Conservation (phyloP, 2,888 invertebrate genomes). For the Apodemia duryi region DNA sequence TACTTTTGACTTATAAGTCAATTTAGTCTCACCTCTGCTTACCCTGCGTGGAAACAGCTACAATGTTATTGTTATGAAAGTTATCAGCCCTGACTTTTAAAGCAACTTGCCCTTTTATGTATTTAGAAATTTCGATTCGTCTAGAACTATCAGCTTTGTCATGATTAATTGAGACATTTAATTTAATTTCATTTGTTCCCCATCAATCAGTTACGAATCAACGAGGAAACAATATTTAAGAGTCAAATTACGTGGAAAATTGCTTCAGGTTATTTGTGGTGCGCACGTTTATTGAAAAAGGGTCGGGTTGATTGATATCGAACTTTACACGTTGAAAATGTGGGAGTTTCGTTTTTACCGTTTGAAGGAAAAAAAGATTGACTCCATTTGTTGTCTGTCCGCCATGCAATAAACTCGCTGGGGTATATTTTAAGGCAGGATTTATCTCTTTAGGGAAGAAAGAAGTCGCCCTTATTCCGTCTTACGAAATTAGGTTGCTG, state of each 20-base stretch:
- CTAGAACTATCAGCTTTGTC: too few relatives aligned
- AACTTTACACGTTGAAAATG: conserved; percentile 74
- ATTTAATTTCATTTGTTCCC: neutral
- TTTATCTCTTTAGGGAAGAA: conserved; percentile 60
- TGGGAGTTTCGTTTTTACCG: conserved; percentile 66
- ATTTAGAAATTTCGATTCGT: too few relatives aligned
- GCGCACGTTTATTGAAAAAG: conserved; percentile 69
- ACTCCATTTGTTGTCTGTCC: conserved; percentile 76
- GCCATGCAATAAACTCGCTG: conserved; percentile 69
- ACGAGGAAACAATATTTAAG: conserved; percentile 51
- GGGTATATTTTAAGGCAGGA: conserved; percentile 66
- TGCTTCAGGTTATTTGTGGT: conserved; percentile 58
- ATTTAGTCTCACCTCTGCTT: too few relatives aligned
- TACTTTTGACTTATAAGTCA: too few relatives aligned
- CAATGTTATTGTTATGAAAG: too few relatives aligned
- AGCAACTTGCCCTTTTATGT: too few relatives aligned
- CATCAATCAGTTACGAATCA: conserved; percentile 26
- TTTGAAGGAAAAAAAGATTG: conserved; percentile 71
- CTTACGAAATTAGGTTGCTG: conserved; percentile 49
- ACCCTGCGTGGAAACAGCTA: too few relatives aligned
- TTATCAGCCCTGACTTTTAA: too few relatives aligned
- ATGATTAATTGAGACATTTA: too few relatives aligned
- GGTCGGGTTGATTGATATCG: conserved; percentile 74
- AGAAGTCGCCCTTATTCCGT: conserved; percentile 62
- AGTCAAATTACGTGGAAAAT: conserved; percentile 70